A percentile compares a stretch with the other conserved stretches of the same genome.
phyloP scores from a whole-genome alignment of 2,888 invertebrate species.

The Eulithis testata region DNA sequence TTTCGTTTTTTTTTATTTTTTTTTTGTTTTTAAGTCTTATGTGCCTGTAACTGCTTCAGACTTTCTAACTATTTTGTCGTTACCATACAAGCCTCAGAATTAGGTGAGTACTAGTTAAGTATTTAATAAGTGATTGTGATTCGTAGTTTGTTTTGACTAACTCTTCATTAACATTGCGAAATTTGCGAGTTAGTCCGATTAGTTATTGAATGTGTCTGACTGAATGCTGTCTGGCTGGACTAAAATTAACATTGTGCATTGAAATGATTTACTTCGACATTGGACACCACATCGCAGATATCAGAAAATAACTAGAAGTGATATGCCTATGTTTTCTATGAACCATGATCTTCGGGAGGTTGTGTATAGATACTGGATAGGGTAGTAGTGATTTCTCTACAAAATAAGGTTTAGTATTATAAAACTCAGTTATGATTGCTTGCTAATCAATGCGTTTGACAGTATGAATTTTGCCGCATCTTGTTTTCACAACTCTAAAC shows the following conservation, averaged over 20 bases:
- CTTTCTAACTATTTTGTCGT: no score
- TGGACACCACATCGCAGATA: slow-evolving; percentile 7
- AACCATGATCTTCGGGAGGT: not conserved
- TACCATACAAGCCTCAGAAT: no score
- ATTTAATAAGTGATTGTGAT: not conserved
- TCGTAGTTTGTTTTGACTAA: slow-evolving; percentile 1
- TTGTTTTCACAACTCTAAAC: slow-evolving; percentile 12
- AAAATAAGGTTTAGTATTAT: no score
- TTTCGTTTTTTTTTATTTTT: no score
- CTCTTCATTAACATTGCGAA: slow-evolving; percentile 1
- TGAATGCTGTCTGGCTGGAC: slow-evolving; percentile 12
- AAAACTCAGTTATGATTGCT: no score
- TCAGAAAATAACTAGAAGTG: slow-evolving; percentile 4
- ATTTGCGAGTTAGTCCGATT: not conserved
- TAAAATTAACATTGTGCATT: slow-evolving; percentile 19
- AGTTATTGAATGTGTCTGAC: slow-evolving; percentile 9
- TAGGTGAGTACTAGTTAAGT: no score
- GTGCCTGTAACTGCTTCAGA: no score
- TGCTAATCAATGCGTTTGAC: no score
- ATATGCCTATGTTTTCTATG: not conserved
- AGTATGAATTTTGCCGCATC: not conserved
- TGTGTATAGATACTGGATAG: not conserved
- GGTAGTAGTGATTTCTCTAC: not conserved
- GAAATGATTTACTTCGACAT: slow-evolving; percentile 18
- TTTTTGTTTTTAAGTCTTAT: no score